Percentiles rank a stretch among this genome's conserved stretches.
phyloP scores from a whole-genome alignment of 2,888 invertebrate species.

The Brachycybe producta region DNA sequence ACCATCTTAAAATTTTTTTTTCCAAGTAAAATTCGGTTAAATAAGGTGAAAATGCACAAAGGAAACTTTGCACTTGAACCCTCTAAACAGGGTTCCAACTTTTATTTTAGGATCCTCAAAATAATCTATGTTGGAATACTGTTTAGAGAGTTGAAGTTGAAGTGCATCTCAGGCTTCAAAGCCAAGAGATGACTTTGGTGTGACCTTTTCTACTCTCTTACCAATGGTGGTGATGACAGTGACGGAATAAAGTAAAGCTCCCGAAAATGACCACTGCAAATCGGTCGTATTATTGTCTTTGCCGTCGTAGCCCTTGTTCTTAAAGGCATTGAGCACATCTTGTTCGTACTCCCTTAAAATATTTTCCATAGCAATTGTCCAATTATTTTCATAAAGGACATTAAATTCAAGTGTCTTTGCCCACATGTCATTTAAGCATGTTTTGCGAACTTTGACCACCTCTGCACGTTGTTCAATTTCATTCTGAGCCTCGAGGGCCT shows the following conservation, averaged over 20 bases:
- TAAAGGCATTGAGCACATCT: conserved; percentile 61
- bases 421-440: conserved; percentile 48
- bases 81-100: too few relatives aligned
- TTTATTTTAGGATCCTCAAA: too few relatives aligned
- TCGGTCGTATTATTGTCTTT: conserved; percentile 30
- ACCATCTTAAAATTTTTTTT: too few relatives aligned
- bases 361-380: conserved; percentile 64
- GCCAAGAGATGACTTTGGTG: background rate
- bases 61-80: too few relatives aligned
- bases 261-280: conserved; percentile 65
- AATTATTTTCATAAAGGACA: conserved; percentile 68
- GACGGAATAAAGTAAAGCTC: conserved; percentile 69
- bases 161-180: too few relatives aligned
- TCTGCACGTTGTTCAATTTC: conserved; percentile 45
- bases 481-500: conserved; percentile 56
- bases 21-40: too few relatives aligned
- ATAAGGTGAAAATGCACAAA: too few relatives aligned
- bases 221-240: conserved; percentile 81
- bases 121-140: too few relatives aligned
- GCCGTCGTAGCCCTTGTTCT: conserved; percentile 36
- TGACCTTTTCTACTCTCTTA: too few relatives aligned
- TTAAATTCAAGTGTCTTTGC: conserved; percentile 54
- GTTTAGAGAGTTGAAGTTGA: too few relatives aligned
- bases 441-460: conserved; percentile 35
- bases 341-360: conserved; percentile 65